Base-by-base conservation (phyloP, 2,888 invertebrate species). In the Patella caerulea region DNA sequence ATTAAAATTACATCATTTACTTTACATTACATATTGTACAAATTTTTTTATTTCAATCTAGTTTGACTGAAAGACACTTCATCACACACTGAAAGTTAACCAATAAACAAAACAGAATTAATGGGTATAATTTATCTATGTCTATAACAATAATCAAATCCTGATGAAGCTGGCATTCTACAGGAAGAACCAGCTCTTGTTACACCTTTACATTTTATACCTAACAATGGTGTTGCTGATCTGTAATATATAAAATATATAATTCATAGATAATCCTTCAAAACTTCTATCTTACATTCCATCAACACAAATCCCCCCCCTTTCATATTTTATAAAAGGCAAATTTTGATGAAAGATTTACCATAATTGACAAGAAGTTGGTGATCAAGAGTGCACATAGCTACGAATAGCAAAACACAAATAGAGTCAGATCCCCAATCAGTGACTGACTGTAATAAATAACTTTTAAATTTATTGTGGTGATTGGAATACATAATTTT, bases 131-230 rank as follows among this genome's bases (percentile, higher is more conserved):
- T 24, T 14, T 65, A 65, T 65, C 65, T 72, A 75, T 88, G 89
- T 74, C 83, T 81, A 73, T 87, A 85, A 74, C 88, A 89, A 73
- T 79, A 87, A 17, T 83, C 83, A 15, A 85, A 82, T 4, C 86
- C 87, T 15, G 80, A 76, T 2, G 78, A 19, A 29, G 85, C 82
- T 2, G 81, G 78, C n/a, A 87, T 77, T 29, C 87, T 82, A 78
- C 88, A 89, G 55, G 87, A 85, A 19, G 80, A 79, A 12, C 88
- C 88, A 7, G 84, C 76, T 77, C 86, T 83, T 0, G 88, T 88
- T 52, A 79, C 79, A 9, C 86, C 85, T 54, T 84, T 82, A 79
- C 88, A 88, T 1, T 84, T 76, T 19, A 86, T 84, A 24, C 86
- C 79, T 7, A 80, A 76, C 7, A 84, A 84, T 1, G 82, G 83